phyloP scores from a whole-genome alignment of 2,888 invertebrate species.

The Amphimallon solstitiale region DNA sequence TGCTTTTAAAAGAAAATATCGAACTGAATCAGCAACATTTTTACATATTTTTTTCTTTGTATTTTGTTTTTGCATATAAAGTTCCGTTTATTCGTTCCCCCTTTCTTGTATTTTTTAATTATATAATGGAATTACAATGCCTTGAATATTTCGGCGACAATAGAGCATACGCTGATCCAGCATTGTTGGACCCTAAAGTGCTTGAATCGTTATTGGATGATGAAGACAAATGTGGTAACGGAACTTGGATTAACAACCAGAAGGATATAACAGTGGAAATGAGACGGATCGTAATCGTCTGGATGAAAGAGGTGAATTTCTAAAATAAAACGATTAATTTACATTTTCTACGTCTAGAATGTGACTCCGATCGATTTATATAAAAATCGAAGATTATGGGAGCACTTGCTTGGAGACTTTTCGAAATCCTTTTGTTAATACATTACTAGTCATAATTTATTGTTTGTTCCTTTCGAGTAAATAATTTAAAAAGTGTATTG shows the following conservation, averaged over 20 bases:
- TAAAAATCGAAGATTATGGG: too few species aligned
- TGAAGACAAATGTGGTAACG: slow-evolving; percentile 85
- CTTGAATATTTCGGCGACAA: slow-evolving; percentile 56
- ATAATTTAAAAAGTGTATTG: too few species aligned
- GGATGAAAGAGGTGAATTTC: slow-evolving; percentile 93
- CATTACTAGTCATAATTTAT: too few species aligned
- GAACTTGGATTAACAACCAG: slow-evolving; percentile 86
- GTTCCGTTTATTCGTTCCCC: neutral
- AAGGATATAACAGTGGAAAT: slow-evolving; percentile 89
- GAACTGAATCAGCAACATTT: neutral
- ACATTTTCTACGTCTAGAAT: too few species aligned
- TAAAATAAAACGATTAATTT: neutral
- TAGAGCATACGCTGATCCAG: slow-evolving; percentile 72
- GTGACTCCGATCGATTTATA: too few species aligned
- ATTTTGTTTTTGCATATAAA: neutral
- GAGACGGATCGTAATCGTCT: slow-evolving; percentile 92
- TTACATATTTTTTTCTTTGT: neutral
- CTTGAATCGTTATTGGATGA: slow-evolving; percentile 83
- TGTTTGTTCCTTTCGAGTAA: too few species aligned
- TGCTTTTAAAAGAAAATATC: too few species aligned
- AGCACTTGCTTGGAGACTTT: too few species aligned
- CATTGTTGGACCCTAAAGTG: slow-evolving; percentile 81
- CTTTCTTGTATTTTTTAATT: slow-evolving; percentile 18
- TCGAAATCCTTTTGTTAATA: too few species aligned
- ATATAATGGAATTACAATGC: slow-evolving; percentile 61